Evolutionary conservation across 2,797 vertebrate genomes (phyloP).

Genomic region (Simalia tracyae): DNA sequence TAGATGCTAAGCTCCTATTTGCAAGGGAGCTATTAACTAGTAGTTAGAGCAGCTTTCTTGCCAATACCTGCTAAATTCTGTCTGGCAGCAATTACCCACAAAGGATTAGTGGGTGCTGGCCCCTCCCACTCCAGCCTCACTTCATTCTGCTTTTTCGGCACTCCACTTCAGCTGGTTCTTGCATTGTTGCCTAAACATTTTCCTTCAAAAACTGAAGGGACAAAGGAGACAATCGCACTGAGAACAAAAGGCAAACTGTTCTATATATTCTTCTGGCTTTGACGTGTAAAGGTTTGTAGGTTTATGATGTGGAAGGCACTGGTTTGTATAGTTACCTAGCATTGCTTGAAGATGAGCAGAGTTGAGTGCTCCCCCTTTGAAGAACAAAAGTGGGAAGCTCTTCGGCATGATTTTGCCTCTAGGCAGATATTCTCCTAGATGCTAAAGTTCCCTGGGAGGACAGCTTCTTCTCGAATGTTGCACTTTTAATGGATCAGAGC

Average conservation of each 20-base stretch:
- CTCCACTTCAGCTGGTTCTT: background rate
- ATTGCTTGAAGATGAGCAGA: constrained; percentile 7
- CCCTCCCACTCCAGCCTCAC: background rate
- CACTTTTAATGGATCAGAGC: constrained; percentile 34
- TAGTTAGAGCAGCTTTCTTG: background rate
- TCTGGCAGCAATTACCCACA: constrained; percentile 2
- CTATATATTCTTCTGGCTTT: background rate
- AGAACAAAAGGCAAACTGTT: background rate
- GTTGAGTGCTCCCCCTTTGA: background rate
- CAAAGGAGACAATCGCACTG: background rate
- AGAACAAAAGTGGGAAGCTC: background rate
- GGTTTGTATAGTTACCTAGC: background rate
- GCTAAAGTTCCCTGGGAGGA: background rate
- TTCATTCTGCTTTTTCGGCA: constrained; percentile 11
- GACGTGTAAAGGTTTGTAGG: background rate
- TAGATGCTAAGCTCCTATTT: constrained; percentile 18
- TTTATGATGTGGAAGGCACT: background rate
- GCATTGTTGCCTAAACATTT: background rate
- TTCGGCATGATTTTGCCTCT: background rate
- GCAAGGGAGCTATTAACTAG: constrained; percentile 18
- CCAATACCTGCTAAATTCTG: constrained; percentile 14
- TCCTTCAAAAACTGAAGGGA: background rate
- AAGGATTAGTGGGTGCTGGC: accelerated
- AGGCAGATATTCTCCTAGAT: constrained; percentile 6
- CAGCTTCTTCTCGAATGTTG: constrained; percentile 8